These are phyloP conservation scores for Mallotus villosus DNA, from an alignment of 2,797 vertebrate species.

Conservation along the genomic window DNA sequence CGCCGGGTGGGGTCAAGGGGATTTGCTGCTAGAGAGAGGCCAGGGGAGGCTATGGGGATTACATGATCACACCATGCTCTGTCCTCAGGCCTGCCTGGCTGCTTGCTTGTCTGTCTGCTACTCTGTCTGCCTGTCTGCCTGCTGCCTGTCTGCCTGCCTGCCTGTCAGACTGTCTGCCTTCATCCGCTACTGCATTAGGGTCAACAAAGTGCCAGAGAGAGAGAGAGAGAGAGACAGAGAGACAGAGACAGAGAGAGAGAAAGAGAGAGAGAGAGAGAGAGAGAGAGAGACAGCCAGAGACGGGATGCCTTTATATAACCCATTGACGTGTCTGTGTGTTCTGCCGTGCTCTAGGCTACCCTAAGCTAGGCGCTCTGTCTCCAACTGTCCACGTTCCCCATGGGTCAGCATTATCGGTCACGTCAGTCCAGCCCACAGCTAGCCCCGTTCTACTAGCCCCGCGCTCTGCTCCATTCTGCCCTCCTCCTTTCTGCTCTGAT, in stretches of 20 bases:
- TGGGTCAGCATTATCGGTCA: slow-evolving; percentile 55
- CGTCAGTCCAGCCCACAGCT: slow-evolving; percentile 23
- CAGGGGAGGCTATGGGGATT: slow-evolving; percentile 54
- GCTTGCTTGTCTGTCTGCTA: not conserved
- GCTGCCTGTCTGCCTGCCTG: slow-evolving; percentile 43
- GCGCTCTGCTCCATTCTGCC: slow-evolving; percentile 20
- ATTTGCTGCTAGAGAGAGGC: slow-evolving; percentile 32
- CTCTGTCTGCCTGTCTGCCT: no score
- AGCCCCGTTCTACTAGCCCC: slow-evolving; percentile 34
- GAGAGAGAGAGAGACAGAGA: slow-evolving; percentile 14
- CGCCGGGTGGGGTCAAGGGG: slow-evolving; percentile 35
- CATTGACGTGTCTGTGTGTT: slow-evolving; percentile 45
- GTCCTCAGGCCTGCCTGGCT: slow-evolving; percentile 41
- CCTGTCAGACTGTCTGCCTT: slow-evolving; percentile 39
- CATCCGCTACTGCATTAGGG: slow-evolving; percentile 46
- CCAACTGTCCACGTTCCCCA: slow-evolving; percentile 31
- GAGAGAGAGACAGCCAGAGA: not conserved
- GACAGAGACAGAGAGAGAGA: not conserved
- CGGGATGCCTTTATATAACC: slow-evolving; percentile 71
- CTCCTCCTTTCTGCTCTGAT: not conserved
- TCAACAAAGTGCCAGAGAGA: slow-evolving; percentile 48
- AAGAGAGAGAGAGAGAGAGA: slow-evolving; percentile 42
- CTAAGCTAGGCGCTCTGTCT: slow-evolving; percentile 32
- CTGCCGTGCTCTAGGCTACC: slow-evolving; percentile 38
- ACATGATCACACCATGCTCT: slow-evolving; percentile 52